Percentiles rank a stretch among this genome's conserved stretches.
phyloP scores from a whole-genome alignment of 2,888 invertebrate species.

The Apeira syringaria region DNA sequence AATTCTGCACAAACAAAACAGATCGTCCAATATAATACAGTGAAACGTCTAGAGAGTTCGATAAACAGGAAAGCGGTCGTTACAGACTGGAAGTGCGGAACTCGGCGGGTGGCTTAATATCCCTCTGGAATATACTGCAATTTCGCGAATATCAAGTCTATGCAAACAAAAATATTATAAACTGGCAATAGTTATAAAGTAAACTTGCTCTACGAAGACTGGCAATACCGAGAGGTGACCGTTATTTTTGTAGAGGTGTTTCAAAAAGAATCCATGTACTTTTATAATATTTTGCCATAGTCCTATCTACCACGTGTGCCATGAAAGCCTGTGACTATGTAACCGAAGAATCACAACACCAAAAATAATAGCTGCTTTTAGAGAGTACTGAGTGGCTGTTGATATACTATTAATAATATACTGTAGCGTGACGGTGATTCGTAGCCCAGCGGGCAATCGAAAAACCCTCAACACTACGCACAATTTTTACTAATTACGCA shows the following conservation, averaged over 20 bases:
- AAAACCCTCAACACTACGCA: no score
- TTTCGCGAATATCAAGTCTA: conserved; percentile 64
- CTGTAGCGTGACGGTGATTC: no score
- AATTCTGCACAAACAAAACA: conserved; percentile 29
- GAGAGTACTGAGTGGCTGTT: no score
- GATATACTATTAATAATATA: no score
- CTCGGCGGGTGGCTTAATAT: conserved; percentile 68
- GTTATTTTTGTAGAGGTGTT: background rate
- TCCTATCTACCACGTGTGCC: no score
- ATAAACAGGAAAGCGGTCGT: conserved; percentile 62
- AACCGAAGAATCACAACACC: no score
- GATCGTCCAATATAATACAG: conserved; percentile 37
- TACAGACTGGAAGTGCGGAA: conserved; percentile 51
- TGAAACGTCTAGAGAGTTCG: conserved; percentile 43
- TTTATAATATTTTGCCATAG: no score
- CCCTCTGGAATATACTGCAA: conserved; percentile 73
- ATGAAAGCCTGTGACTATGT: no score
- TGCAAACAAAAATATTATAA: conserved; percentile 68
- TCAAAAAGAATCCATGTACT: no score
- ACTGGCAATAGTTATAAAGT: conserved; percentile 57
- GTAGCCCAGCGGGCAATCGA: no score
- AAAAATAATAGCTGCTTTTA: no score
- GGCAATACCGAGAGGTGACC: background rate
- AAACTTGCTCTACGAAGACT: conserved; percentile 47
- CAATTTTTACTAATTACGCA: no score